Conservation (phyloP, 2,797 vertebrate genomes). For the Crax fasciolata region DNA sequence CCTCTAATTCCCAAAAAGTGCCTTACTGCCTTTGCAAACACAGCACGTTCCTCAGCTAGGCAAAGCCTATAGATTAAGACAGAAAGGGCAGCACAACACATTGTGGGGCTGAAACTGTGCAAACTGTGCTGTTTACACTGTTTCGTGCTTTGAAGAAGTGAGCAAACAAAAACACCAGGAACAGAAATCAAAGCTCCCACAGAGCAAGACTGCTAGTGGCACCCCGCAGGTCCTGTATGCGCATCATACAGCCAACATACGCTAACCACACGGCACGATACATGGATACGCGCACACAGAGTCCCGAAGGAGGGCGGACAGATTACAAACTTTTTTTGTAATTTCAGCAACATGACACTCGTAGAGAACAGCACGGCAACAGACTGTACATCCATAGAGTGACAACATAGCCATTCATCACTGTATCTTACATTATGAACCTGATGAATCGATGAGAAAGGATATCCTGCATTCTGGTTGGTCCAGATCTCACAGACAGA, state of each 20-base stretch:
- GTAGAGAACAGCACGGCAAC: slow-evolving; percentile 74
- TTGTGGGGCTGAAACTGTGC: slow-evolving; percentile 34
- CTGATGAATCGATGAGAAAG: slow-evolving; percentile 88
- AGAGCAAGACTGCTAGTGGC: slow-evolving; percentile 27
- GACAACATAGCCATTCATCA: slow-evolving; percentile 77
- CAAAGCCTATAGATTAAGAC: neutral
- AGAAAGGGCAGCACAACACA: slow-evolving; percentile 61
- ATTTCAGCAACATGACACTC: slow-evolving; percentile 64
- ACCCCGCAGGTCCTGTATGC: neutral
- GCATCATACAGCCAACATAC: slow-evolving; percentile 56
- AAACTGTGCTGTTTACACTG: slow-evolving; percentile 63
- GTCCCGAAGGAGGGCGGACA: slow-evolving; percentile 48
- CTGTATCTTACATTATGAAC: slow-evolving; percentile 87
- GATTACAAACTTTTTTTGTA: slow-evolving; percentile 27
- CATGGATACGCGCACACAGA: slow-evolving; percentile 70
- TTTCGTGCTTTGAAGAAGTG: slow-evolving; percentile 61
- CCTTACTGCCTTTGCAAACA: slow-evolving; percentile 27
- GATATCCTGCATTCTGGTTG: slow-evolving; percentile 89
- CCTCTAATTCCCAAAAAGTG: slow-evolving; percentile 10
- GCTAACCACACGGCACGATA: slow-evolving; percentile 68
- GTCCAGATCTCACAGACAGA: slow-evolving; percentile 89
- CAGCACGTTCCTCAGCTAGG: neutral
- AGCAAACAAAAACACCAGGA: slow-evolving; percentile 54
- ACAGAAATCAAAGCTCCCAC: slow-evolving; percentile 70
- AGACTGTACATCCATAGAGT: slow-evolving; percentile 78